Base-by-base conservation (phyloP, 2,113 vertebrate species). In the Patagioenas fasciata region DNA sequence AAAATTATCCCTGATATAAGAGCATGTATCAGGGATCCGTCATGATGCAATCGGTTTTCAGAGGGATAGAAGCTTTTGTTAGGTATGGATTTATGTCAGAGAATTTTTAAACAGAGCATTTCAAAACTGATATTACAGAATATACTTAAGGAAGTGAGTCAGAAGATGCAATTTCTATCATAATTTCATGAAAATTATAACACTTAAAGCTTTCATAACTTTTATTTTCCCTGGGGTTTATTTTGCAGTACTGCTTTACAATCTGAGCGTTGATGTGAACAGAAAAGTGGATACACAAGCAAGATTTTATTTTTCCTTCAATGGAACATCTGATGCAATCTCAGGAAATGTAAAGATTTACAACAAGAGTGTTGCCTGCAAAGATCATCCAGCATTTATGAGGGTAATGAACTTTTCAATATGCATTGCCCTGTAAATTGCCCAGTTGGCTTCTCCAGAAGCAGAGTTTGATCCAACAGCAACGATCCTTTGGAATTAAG, bases 261-360 rank as follows among this genome's bases (percentile, higher is more conserved):
- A 99, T 94, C 91, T 99, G 89, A 99, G 98, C 40, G 96, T 99
- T 87, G 99, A 99, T 26, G 96, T 98, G 87, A 98, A 96, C 71
- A 98, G 99, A 95, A 99, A 98, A 92, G 95, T 97, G 3, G 98
- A 98, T 42, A 98, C 98, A 70, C 98, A 98, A 80, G 97, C 98
- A 58, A 98, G 99, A 58, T 99, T 99, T 97, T 98, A 99, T 96
- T 99, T 99, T 97, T 97, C 96, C 32, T 98, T 98, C 40, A 99
- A 99, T 78, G 98, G 98, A 47, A 99, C 98, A 11, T 98, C 98
- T 24, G 99, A 99, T 54, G 95, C 96, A 80, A 98, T 98, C 18
- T 98, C 95, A 29, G 98, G 98, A 69, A 98, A 60, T 28, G 91
- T 99, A 36, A 94, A 89, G 71, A 97, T 98, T 58, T 96, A 92